Percentiles rank a stretch among this genome's conserved stretches.
Conservation (phyloP, 2,113 vertebrate genomes). For the Pterocles gutturalis region DNA sequence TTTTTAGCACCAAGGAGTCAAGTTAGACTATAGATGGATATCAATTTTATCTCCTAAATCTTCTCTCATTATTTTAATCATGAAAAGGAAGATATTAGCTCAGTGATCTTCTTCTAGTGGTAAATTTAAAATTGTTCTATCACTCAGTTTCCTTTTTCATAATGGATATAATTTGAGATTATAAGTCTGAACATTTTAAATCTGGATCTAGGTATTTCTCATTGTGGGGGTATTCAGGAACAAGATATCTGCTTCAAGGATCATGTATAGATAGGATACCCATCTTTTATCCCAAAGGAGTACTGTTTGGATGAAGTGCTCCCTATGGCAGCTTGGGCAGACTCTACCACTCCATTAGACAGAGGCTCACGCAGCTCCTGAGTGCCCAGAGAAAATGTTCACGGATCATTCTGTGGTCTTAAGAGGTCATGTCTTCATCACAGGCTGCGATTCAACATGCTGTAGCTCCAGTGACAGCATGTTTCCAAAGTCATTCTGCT, state of each 20-base stretch:
- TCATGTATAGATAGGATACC: not conserved
- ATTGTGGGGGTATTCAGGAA: not conserved
- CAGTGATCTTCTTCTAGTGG: not conserved
- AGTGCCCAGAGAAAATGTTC: not conserved
- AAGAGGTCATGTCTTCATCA: not conserved
- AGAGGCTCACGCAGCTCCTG: fast-evolving
- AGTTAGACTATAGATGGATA: not conserved
- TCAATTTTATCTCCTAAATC: not conserved
- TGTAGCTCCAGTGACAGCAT: not conserved
- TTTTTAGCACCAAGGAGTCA: not conserved
- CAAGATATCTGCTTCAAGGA: not conserved
- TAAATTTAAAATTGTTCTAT: not conserved
- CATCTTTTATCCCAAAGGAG: not conserved
- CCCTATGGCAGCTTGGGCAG: not conserved
- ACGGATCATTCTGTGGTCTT: not conserved
- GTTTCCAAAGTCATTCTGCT: not conserved
- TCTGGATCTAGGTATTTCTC: not conserved
- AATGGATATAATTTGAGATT: not conserved
- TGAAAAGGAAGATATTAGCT: not conserved
- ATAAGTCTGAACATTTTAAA: not conserved
- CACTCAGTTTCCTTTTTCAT: not conserved
- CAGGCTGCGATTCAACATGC: not conserved
- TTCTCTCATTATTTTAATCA: not conserved
- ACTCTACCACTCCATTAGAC: not conserved
- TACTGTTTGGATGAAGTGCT: not conserved